A percentile compares a stretch with the other conserved stretches of the same genome.
These are phyloP conservation scores for Heliangelus exortis DNA, from an alignment of 2,797 vertebrate species.

Conservation along the genomic window DNA sequence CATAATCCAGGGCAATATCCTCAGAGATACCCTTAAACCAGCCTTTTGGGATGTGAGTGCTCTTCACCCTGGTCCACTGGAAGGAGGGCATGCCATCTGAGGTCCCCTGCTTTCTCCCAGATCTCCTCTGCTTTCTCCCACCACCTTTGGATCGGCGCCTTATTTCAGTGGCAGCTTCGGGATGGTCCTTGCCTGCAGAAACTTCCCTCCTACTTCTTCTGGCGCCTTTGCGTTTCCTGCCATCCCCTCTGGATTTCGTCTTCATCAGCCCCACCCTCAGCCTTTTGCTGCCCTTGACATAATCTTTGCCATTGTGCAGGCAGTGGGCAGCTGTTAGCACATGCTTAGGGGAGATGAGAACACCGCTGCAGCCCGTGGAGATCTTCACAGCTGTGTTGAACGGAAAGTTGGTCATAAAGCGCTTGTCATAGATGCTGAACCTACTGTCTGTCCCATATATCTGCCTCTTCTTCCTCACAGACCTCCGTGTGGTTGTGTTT, in stretches of 20 bases:
- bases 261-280: slow-evolving; percentile 92
- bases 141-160: slow-evolving; percentile 74
- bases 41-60: slow-evolving; percentile 92
- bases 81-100: slow-evolving; percentile 83
- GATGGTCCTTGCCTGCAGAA: slow-evolving; percentile 60
- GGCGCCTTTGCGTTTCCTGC: slow-evolving; percentile 67
- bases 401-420: slow-evolving; percentile 90
- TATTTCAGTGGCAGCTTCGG: slow-evolving; percentile 69
- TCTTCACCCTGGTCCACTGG: slow-evolving; percentile 94
- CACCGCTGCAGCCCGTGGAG: slow-evolving; percentile 94
- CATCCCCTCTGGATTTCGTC: slow-evolving; percentile 81
- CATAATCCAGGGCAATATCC: slow-evolving; percentile 88
- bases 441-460: slow-evolving; percentile 93
- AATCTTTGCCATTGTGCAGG: slow-evolving; percentile 91
- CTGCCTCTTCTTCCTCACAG: slow-evolving; percentile 84
- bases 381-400: slow-evolving; percentile 95
- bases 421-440: slow-evolving; percentile 93
- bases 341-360: slow-evolving; percentile 90
- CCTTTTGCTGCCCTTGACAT: slow-evolving; percentile 87
- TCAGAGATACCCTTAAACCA: slow-evolving; percentile 88
- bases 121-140: slow-evolving; percentile 49
- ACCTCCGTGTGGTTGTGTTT: slow-evolving; percentile 55
- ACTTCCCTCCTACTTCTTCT: slow-evolving; percentile 69
- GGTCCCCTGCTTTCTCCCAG: slow-evolving; percentile 33
- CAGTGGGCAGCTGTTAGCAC: slow-evolving; percentile 97